Evolutionary conservation across 1,140 invertebrate genomes (phyloP), one percentile per base, ranked within the genome.

Genomic region (Drosophila nannoptera): DNA sequence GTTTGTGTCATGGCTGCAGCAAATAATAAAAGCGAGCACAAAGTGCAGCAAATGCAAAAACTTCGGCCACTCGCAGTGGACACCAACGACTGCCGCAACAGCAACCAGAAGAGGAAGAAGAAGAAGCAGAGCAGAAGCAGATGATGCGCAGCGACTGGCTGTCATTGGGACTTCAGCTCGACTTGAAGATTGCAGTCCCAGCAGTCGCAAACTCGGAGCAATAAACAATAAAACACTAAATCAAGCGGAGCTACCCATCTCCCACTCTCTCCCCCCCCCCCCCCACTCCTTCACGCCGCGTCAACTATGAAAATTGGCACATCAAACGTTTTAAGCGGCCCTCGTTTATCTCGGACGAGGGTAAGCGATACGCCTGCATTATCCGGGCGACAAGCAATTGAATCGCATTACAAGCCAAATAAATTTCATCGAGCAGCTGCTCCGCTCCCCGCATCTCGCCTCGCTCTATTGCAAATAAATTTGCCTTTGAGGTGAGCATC

Each of bases 241-340:
- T 72, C 69, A 68, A 54, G 56, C 64, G 48, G 31, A 7, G 12
- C 33, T 48, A 14, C 5, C 5, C 33, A 7, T 31, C n/a, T 50
- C 8, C 8, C 6, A 22, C 5, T n/a, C 9, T 62, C 11, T 56
- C n/a, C 6, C 4, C 40, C 29, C n/a, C 4, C 8, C 14, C 33
- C 22, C 22, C 22, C 22, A 1, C 3, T 22, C 22, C 22, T 22
- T 22, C 22, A 22, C 3, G 22, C 22, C 22, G 52, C 58, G 73
- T 75, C 76, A 84, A 67, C 69, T 75, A 76, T 80, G 80, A 84
- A 84, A 83, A 83, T 83, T 80, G 80, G 68, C 76, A 83, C 69
- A 83, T 83, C 76, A 83, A 73, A 48, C 73, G 69, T 68, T 70
- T 76, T 84, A 83, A 83, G 80, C 69, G 52, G 71, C 62, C 70